A percentile compares a stretch with the other conserved stretches of the same genome.
Conservation (phyloP, 2,113 vertebrate species). For the Anolis carolinensis region DNA sequence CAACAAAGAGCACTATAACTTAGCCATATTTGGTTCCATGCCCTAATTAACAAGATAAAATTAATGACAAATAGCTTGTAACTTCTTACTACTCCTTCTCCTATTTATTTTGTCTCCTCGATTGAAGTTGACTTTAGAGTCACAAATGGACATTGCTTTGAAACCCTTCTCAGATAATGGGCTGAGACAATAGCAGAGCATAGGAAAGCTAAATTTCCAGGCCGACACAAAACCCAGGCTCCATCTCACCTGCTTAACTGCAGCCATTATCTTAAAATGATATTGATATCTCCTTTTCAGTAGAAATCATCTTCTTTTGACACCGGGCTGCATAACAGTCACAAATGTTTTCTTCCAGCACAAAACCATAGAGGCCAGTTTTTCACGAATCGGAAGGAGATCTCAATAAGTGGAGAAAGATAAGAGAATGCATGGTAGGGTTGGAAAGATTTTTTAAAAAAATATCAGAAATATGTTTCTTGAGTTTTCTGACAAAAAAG, state of each 20-base stretch:
- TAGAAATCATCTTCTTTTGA: constrained; percentile 11
- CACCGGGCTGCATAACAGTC: background rate
- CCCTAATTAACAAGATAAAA: no score
- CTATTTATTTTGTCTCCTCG: background rate
- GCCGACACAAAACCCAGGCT: constrained; percentile 9
- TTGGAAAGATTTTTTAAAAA: no score
- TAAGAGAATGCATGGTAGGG: no score
- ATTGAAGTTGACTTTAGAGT: background rate
- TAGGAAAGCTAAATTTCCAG: background rate
- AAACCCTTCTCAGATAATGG: background rate
- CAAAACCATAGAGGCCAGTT: background rate
- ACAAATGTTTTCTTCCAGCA: constrained; percentile 8
- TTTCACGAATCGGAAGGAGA: background rate
- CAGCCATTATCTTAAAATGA: constrained; percentile 38
- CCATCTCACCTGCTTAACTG: background rate
- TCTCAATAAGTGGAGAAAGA: no score
- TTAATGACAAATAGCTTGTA: no score
- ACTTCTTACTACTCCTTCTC: no score
- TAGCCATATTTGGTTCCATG: no score
- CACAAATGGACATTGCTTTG: constrained; percentile 3
- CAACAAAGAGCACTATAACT: no score
- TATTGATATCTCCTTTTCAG: background rate
- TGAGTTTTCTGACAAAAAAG: no score
- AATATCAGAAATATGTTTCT: no score
- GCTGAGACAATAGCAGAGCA: background rate